These are phyloP conservation scores for Miichthys miiuy DNA, from an alignment of 2,797 vertebrate species.

Conservation along the genomic window DNA sequence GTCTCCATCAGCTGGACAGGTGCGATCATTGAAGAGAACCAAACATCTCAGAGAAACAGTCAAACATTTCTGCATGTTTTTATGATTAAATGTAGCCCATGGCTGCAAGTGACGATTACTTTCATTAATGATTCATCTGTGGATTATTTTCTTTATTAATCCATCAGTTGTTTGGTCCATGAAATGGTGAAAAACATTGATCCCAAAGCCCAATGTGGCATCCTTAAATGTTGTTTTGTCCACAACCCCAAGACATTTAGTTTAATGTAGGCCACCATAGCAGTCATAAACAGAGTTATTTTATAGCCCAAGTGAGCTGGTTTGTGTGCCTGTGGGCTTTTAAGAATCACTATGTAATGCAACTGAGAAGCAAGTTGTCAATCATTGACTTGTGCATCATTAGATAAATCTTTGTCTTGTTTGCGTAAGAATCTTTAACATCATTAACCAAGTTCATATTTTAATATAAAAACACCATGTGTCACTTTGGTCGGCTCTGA, in stretches of 20 bases:
- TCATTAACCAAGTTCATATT: neutral
- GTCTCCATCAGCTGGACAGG: neutral
- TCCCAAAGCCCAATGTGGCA: no score
- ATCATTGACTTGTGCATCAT: constrained; percentile 1
- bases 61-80: neutral
- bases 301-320: constrained; percentile 13
- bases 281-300: constrained; percentile 31
- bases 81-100: no score
- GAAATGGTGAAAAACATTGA: no score
- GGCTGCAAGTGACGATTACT: no score
- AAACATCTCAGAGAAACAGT: no score
- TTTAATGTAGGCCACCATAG: neutral
- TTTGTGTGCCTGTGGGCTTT: constrained; percentile 7
- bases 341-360: constrained; percentile 1
- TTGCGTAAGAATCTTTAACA: neutral
- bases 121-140: no score
- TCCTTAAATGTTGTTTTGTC: no score
- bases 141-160: no score
- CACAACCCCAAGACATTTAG: no score
- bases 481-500: neutral
- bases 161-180: no score
- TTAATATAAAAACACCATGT: neutral
- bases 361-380: neutral
- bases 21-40: neutral
- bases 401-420: neutral